A percentile compares a stretch with the other conserved stretches of the same genome.
Evolutionary conservation across 2,797 vertebrate genomes (phyloP).

Genomic region (Ambastaia sidthimunki): DNA sequence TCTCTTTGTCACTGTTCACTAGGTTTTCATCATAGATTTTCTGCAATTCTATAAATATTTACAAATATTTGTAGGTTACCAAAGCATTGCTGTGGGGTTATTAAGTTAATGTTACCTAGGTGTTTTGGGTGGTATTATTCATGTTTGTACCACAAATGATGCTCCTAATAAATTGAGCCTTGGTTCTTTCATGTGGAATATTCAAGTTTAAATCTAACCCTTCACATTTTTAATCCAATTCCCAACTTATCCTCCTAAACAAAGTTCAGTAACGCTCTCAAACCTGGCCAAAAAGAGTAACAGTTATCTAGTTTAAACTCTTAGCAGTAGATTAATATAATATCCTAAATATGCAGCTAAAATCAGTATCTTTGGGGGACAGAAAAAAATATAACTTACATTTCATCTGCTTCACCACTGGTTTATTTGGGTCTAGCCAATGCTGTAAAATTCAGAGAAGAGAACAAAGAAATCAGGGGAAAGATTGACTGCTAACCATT

Average conservation of each 20-base stretch:
- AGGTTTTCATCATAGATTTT: no score
- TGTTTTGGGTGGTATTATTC: not conserved
- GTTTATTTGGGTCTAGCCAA: conserved; percentile 96
- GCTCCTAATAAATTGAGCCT: not conserved
- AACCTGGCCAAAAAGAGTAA: no score
- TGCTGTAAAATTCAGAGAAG: conserved; percentile 79
- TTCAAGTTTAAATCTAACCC: not conserved
- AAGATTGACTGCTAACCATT: conserved; percentile 16
- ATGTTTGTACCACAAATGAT: not conserved
- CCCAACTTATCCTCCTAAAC: no score
- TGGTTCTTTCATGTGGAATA: not conserved
- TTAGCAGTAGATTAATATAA: not conserved
- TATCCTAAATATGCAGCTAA: not conserved
- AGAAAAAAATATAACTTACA: conserved; percentile 81
- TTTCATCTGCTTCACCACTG: conserved; percentile 96
- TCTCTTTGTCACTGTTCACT: no score
- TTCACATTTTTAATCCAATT: no score
- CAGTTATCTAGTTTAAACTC: no score
- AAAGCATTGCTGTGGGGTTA: no score
- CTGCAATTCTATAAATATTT: no score
- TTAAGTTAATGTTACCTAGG: no score
- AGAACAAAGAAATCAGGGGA: conserved; percentile 8
- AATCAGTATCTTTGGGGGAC: not conserved
- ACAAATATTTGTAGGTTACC: no score
- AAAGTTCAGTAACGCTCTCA: no score